Evolutionary conservation across 2,888 invertebrate genomes (phyloP).

Genomic region (Scaeva pyrastri): DNA sequence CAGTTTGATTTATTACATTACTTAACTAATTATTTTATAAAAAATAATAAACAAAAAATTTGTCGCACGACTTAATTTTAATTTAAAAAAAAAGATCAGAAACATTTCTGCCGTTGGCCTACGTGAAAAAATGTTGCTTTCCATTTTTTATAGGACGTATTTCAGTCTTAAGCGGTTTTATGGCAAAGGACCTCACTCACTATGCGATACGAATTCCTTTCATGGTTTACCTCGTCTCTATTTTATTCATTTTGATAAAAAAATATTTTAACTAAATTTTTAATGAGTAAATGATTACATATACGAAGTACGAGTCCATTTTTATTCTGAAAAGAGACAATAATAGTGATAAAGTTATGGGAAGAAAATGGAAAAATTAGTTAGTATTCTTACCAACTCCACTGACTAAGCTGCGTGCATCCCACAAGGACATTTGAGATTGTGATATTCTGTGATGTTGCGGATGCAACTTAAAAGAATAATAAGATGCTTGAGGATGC

Average conservation of each 20-base stretch:
- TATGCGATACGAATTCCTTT: conserved; percentile 72
- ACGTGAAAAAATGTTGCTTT: conserved; percentile 48
- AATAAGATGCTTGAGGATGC: conserved; percentile 79
- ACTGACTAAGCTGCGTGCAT: conserved; percentile 83
- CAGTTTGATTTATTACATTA: conserved; percentile 59
- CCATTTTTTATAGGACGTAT: conserved; percentile 82
- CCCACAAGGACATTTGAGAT: conserved; percentile 83
- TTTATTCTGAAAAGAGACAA: conserved; percentile 53
- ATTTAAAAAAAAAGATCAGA: conserved; percentile 60
- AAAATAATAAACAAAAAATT: conserved; percentile 28
- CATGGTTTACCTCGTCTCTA: conserved; percentile 63
- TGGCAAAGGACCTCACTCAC: conserved; percentile 77
- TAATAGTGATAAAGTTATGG: not conserved
- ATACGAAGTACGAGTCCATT: conserved; percentile 5
- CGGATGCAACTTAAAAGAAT: conserved; percentile 82
- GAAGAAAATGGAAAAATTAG: not conserved
- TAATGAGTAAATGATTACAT: conserved; percentile 26
- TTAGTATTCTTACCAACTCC: conserved; percentile 79
- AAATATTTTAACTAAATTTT: conserved; percentile 40
- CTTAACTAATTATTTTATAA: conserved; percentile 38
- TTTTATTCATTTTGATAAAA: conserved; percentile 30
- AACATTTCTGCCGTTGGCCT: conserved; percentile 65
- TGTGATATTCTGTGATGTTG: conserved; percentile 83
- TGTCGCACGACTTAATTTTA: conserved; percentile 63
- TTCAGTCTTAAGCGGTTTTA: conserved; percentile 83